Base-by-base conservation (phyloP, 1,140 invertebrate genomes). In the Bombus confusus region DNA sequence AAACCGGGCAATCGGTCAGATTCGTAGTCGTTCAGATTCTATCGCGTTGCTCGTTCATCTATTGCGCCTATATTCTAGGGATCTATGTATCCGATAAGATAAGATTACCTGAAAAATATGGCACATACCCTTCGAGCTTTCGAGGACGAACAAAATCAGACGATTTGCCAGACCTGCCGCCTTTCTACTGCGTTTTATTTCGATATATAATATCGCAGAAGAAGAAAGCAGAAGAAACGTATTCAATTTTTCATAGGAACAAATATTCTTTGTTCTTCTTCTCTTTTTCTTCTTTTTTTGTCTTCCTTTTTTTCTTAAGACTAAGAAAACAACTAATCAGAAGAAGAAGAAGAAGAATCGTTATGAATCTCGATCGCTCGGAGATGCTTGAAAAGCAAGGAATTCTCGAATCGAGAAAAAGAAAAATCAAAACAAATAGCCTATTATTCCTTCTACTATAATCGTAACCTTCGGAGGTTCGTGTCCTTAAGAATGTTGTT, bases 1-100 rank as follows among this genome's bases (percentile, higher is more conserved):
- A 87, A 82, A 12, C 25, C 73, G 6, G 64, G 66, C 66, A 75
- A 83, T 71, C 79, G 59, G 12, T 1, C 68, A 3, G 52, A 62
- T 22, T 69, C 83, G 34, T 90, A 90, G 37, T 47, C 12, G 1
- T 52, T 52, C 18, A 52, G 47, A 52, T 52, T 22, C 47, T 52
- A 5, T 66, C 64, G n/a, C 15, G 31, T 31, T 34, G n/a, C n/a
- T 66, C 64, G 15, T 66, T 41, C 25, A 34, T 25, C 34, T 25
- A 37, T 22, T 41, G 43, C 59, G 43, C 37, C 59, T 41, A 62
- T 28, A 34, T 81, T 73, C 13, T 81, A 74, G 22, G 39, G 3
- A 81, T 81, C 72, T 10, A 28, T 22, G 39, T 41, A 41, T 15
- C 31, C 68, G 68, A 71, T 37, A 52, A 47, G 68, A 71, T 37